Percentiles rank a stretch among this genome's conserved stretches.
Evolutionary conservation across 2,797 vertebrate species (phyloP).

Genomic region (Aeoliscus strigatus): DNA sequence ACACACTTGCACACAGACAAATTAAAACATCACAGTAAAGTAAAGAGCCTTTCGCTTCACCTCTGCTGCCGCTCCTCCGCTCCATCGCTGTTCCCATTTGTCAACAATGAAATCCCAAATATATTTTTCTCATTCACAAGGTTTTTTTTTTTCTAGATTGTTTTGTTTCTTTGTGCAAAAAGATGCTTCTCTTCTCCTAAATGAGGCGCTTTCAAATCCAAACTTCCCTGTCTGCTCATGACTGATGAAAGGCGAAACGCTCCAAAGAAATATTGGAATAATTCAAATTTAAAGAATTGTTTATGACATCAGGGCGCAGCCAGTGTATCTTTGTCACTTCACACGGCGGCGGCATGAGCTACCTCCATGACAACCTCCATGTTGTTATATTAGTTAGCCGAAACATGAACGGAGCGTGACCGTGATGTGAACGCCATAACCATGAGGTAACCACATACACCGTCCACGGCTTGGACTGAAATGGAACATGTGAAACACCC

Average conservation of each 20-base stretch:
- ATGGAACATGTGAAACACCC: too few species aligned
- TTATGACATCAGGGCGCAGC: conserved; percentile 12
- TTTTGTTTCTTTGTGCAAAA: conserved; percentile 57
- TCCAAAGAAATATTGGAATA: conserved; percentile 8
- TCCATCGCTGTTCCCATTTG: conserved; percentile 21
- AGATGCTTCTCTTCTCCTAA: conserved; percentile 39
- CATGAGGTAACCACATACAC: too few species aligned
- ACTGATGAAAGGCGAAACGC: conserved; percentile 23
- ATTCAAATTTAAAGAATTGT: conserved; percentile 8
- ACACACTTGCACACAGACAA: conserved; percentile 58
- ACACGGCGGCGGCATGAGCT: too few species aligned
- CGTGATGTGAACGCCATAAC: too few species aligned
- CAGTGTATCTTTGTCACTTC: too few species aligned
- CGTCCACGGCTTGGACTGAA: too few species aligned
- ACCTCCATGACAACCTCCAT: too few species aligned
- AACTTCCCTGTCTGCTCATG: conserved; percentile 12
- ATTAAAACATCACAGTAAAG: conserved; percentile 50
- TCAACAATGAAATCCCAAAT: conserved; percentile 38
- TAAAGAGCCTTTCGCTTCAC: conserved; percentile 27
- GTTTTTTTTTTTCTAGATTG: conserved; percentile 31
- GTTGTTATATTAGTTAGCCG: too few species aligned
- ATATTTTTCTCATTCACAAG: conserved; percentile 22
- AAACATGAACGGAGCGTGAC: too few species aligned
- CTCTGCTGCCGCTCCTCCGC: too few species aligned
- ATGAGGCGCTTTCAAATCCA: conserved; percentile 25